phyloP scores from a whole-genome alignment of 2,888 invertebrate species.

The Unio delphinus region DNA sequence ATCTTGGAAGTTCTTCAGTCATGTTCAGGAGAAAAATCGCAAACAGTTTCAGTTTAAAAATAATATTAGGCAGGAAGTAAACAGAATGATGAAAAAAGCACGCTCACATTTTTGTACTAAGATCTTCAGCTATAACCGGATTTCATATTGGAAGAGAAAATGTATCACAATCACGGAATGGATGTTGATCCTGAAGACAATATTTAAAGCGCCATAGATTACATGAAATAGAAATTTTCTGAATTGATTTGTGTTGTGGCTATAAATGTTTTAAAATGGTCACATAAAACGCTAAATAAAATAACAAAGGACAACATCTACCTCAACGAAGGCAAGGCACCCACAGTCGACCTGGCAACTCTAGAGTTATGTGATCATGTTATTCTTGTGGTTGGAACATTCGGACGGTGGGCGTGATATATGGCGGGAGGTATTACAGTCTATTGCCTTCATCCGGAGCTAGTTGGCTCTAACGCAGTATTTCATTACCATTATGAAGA shows the following conservation, averaged over 20 bases:
- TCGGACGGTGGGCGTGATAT: conserved; percentile 31
- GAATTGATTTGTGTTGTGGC: conserved; percentile 19
- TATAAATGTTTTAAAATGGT: conserved; percentile 23
- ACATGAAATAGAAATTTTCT: conserved; percentile 6
- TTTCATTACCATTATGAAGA: no score
- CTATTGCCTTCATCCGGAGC: conserved; percentile 14
- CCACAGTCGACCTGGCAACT: conserved; percentile 17
- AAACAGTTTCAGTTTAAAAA: conserved; percentile 19
- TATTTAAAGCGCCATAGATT: conserved; percentile 11
- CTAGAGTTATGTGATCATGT: conserved; percentile 19
- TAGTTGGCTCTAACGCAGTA: no score
- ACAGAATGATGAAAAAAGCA: not conserved
- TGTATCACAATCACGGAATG: not conserved
- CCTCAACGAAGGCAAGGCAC: no score
- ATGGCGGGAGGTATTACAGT: conserved; percentile 19
- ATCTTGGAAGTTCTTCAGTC: conserved; percentile 27
- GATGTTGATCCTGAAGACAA: conserved; percentile 16
- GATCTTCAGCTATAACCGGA: conserved; percentile 5
- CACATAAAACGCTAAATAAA: no score
- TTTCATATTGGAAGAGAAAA: conserved; percentile 18
- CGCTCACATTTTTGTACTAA: conserved; percentile 1
- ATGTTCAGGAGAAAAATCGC: conserved; percentile 9
- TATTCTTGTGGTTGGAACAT: conserved; percentile 24
- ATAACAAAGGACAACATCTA: no score
- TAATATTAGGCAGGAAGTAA: conserved; percentile 3